A percentile compares a stretch with the other conserved stretches of the same genome.
Evolutionary conservation across 1,140 invertebrate species (phyloP).

Genomic region (Brachionus calyciflorus): DNA sequence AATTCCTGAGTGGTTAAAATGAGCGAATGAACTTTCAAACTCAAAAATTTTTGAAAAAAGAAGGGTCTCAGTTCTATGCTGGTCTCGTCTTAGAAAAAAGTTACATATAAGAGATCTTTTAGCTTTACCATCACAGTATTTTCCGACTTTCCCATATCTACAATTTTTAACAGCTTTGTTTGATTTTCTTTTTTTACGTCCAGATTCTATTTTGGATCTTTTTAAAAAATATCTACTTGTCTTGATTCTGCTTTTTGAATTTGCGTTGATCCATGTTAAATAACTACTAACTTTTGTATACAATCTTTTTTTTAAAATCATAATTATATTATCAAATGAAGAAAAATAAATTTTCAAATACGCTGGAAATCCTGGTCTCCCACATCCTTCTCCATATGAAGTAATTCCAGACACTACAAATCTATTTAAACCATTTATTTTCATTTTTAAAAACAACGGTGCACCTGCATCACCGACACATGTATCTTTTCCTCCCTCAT

Average conservation of each 20-base stretch:
- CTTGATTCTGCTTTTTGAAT: no score
- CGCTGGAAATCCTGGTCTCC: background rate
- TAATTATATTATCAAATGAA: background rate
- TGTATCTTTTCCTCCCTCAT: constrained; percentile 16
- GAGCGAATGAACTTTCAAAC: no score
- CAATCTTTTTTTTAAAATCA: background rate
- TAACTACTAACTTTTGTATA: constrained; percentile 24
- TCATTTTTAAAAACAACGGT: background rate
- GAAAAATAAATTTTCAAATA: background rate
- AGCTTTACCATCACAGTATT: constrained; percentile 20
- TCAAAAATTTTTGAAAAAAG: no score
- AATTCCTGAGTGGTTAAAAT: no score
- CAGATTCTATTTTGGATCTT: no score
- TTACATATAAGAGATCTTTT: background rate
- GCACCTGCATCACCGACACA: constrained; percentile 25
- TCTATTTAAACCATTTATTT: constrained; percentile 13
- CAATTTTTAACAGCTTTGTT: background rate
- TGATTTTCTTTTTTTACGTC: no score
- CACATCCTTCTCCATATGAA: constrained; percentile 42
- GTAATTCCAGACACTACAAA: constrained; percentile 1
- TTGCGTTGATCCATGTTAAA: constrained; percentile 13
- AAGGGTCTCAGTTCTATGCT: no score
- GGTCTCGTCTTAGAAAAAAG: no score
- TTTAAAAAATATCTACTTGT: no score
- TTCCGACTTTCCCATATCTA: background rate